A percentile compares a stretch with the other conserved stretches of the same genome.
Evolutionary conservation across 2,888 invertebrate species (phyloP).

Genomic region (Celastrina argiolus): DNA sequence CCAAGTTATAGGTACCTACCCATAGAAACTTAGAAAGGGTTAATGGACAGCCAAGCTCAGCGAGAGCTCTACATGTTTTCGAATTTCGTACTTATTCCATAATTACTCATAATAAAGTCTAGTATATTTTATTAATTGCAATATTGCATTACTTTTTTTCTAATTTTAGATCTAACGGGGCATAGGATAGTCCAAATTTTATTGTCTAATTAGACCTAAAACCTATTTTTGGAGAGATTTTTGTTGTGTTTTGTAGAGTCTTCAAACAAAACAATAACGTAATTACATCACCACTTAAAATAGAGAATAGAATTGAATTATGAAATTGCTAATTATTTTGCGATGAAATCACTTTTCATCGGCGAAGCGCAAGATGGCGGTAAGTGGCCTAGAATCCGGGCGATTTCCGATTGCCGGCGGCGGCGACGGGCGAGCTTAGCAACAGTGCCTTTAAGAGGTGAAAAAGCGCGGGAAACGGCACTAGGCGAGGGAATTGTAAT

Average conservation of each 20-base stretch:
- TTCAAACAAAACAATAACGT: no score
- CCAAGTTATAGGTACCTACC: no score
- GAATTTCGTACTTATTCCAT: neutral
- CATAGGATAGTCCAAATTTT: no score
- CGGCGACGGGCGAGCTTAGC: slow-evolving; percentile 38
- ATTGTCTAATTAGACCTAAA: no score
- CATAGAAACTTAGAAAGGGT: neutral
- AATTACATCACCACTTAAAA: neutral
- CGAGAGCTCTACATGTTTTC: neutral
- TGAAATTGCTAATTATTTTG: slow-evolving; percentile 35
- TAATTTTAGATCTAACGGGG: no score
- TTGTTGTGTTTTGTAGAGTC: neutral
- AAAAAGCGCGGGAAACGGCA: slow-evolving; percentile 18
- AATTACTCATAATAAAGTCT: neutral
- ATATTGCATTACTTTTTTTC: no score
- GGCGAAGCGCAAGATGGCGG: slow-evolving; percentile 46
- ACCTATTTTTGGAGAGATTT: neutral
- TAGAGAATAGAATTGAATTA: neutral
- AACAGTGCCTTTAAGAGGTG: slow-evolving; percentile 39
- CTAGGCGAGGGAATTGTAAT: neutral
- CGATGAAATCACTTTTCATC: slow-evolving; percentile 32
- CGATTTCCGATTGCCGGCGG: slow-evolving; percentile 66
- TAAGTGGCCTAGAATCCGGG: slow-evolving; percentile 68
- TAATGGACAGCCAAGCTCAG: neutral
- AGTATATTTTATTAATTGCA: no score